A percentile compares a stretch with the other conserved stretches of the same genome.
These are phyloP conservation scores for Nasonia giraulti DNA, from an alignment of 1,140 invertebrate species.

Conservation along the genomic window DNA sequence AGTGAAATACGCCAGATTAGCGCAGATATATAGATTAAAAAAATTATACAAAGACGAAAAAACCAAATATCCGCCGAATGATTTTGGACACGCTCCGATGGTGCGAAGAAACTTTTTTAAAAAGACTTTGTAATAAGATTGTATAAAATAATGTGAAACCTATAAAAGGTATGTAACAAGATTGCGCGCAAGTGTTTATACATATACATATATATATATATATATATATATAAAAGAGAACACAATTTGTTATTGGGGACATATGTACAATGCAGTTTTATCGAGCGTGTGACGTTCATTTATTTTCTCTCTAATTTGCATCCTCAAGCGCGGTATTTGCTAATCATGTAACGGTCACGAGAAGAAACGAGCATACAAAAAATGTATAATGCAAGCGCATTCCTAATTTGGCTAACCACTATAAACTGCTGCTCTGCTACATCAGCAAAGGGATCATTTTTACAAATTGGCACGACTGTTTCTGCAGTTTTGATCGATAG, in stretches of 20 bases:
- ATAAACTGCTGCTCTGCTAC: slow-evolving; percentile 11
- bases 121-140: slow-evolving; percentile 68
- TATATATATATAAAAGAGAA: slow-evolving; percentile 24
- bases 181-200: slow-evolving; percentile 24
- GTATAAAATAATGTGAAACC: slow-evolving; percentile 59
- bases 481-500: slow-evolving; percentile 34
- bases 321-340: slow-evolving; percentile 14
- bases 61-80: slow-evolving; percentile 51
- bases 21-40: slow-evolving; percentile 46
- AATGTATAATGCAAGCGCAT: slow-evolving; percentile 15
- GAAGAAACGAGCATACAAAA: background rate
- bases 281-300: slow-evolving; percentile 48
- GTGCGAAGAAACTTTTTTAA: slow-evolving; percentile 60
- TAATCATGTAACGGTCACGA: slow-evolving; percentile 27
- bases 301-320: slow-evolving; percentile 46
- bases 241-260: slow-evolving; percentile 37
- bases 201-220: background rate
- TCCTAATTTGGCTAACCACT: slow-evolving; percentile 24
- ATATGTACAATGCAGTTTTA: slow-evolving; percentile 48
- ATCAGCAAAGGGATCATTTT: slow-evolving; percentile 11
- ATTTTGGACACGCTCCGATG: slow-evolving; percentile 30
- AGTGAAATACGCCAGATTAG: slow-evolving; percentile 43
- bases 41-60: slow-evolving; percentile 41
- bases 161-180: slow-evolving; percentile 25
- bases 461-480: slow-evolving; percentile 26